Evolutionary conservation across 2,888 invertebrate genomes (phyloP), one percentile per base, ranked within the genome.

Genomic region (Selenia dentaria): DNA sequence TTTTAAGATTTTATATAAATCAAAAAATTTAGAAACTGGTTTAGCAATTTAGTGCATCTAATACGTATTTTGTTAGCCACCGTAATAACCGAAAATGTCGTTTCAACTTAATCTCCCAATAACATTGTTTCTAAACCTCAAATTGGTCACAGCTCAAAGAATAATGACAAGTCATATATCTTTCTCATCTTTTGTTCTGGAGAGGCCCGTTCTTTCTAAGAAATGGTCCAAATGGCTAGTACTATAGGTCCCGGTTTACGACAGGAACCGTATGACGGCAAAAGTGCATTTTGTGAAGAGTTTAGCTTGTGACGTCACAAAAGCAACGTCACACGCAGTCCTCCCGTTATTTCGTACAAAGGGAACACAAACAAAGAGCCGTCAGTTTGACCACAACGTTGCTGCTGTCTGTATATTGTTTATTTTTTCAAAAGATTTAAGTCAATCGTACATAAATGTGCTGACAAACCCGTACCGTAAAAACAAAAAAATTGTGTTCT

Each of bases 191-290:
- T 79, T 88, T 87, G 83, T 87, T 74, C 70, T 24, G 35, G 70
- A 40, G 60, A 62, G 71, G 74, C 64, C 79, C 79, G 77, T 78
- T 79, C 54, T 62, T 88, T 87, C 87, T 67, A 36, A 76, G 85
- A 86, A 88, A 63, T 64, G 64, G 58, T 59, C 62, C 35, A 31
- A 46, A 40, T 6, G 13, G 70, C 72, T 56, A 49, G 48, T 74
- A 82, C 80, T 80, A 78, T 71, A 68, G 78, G 65, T 84, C 82
- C 85, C 83, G 85, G 80, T 87, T 87, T 81, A 90, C 90, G 74
- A 83, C 69, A 78, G 77, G 71, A 78, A 84, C 89, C 83, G 74
- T 65, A 66, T 77, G 79, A 79, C 70, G 74, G 83, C 78, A 87
- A 86, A 86, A 86, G 82, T 88, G 83, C 76, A 83, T 81, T 86